Evolutionary conservation across 2,888 invertebrate genomes (phyloP), one percentile per base, ranked within the genome.

Genomic region (Nymphalis c-album): DNA sequence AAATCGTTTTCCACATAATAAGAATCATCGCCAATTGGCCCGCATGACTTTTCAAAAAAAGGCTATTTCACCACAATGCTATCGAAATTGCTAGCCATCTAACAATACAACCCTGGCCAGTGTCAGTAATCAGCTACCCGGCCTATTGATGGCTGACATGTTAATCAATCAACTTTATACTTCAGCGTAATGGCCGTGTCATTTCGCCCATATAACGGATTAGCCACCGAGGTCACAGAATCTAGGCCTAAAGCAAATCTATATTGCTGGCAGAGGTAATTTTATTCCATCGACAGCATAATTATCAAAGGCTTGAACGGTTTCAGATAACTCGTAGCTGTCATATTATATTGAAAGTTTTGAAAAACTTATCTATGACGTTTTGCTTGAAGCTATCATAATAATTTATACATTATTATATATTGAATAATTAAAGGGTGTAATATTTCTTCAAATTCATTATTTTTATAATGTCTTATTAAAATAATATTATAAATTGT

Each of bases 161-260:
- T 76, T 79, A 80, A 81, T 80, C 80, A 77, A 81, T 81, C 80
- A 78, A 77, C 71, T 71, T 73, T 73, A 67, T 57, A 58, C 63
- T 53, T 53, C 26, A 26, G 17, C 26, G 20, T 26, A 53, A 53
- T 57, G 35, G 31, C 18, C 40, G 40, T 17, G 26, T 55, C 31
- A 17, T 55, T 35, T 18, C 40, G 18, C 10, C n/a, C 40, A 35
- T 35, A 57, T 57, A 35, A 35, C 10, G 40, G 57, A 57, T 57
- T 57, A 35, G 40, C 40, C 18, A 10, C n/a, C n/a, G 53, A 26
- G 53, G 50, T 50, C 18, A 50, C 20, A 50, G 18, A 50, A 18
- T 50, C 50, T 18, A 50, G 10, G 4, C 50, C 50, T 50, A 20
- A 50, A 20, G 8, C 20, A 50, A 50, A 50, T 20, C 50, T 20